phyloP scores from a whole-genome alignment of 2,113 vertebrate species.

The Anoura caudifer region DNA sequence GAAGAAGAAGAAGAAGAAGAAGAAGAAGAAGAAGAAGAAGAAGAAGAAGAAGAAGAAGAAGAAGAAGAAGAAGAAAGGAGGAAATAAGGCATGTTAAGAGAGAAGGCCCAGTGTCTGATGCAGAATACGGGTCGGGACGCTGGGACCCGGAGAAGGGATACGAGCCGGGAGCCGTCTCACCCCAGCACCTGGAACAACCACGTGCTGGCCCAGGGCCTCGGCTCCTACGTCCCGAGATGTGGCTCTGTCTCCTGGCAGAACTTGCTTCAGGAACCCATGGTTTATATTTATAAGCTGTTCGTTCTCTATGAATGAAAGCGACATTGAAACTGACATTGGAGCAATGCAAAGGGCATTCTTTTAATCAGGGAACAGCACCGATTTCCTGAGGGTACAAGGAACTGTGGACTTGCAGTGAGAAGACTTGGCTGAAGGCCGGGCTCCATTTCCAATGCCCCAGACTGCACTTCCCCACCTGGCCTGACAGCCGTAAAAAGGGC shows the following conservation, averaged over 20 bases:
- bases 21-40: no score
- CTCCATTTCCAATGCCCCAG: neutral
- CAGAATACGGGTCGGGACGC: neutral
- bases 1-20: no score
- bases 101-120: neutral
- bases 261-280: neutral
- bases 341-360: neutral
- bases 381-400: neutral
- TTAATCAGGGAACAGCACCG: neutral
- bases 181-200: neutral
- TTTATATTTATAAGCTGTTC: neutral
- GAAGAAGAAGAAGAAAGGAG: neutral
- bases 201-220: rapidly evolving
- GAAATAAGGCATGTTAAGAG: neutral
- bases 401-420: neutral
- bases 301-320: neutral
- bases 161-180: no score
- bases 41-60: no score
- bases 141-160: rapidly evolving
- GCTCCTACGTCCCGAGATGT: rapidly evolving
- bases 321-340: neutral
- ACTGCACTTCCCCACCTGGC: neutral
- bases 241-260: neutral
- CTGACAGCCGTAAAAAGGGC: neutral
- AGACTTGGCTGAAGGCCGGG: neutral